Conservation (phyloP, 2,888 invertebrate species). For the Volucella inflata region DNA sequence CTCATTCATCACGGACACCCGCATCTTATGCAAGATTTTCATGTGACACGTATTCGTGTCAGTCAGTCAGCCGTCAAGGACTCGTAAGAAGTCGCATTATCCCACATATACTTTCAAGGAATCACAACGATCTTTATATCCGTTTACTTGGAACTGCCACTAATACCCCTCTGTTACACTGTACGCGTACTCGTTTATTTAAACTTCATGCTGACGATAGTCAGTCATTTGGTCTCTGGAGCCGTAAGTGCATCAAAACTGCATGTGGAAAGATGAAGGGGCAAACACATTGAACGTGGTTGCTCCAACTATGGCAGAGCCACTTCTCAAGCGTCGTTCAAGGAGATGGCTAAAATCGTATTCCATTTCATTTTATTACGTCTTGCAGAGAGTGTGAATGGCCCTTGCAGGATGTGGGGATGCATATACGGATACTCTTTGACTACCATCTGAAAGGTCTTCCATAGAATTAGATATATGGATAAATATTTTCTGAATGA, state of each 20-base stretch:
- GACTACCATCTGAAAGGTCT: conserved; percentile 8
- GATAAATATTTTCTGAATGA: conserved; percentile 43
- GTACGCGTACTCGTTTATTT: conserved; percentile 1
- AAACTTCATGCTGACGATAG: conserved; percentile 6
- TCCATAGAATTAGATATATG: conserved; percentile 31
- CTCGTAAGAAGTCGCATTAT: conserved; percentile 18
- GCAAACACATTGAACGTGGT: conserved; percentile 57
- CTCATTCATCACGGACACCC: conserved; percentile 57
- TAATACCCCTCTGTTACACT: too few species aligned
- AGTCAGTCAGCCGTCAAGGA: conserved; percentile 48
- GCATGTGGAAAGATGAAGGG: neutral
- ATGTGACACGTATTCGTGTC: conserved; percentile 70
- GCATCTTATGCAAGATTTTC: conserved; percentile 63
- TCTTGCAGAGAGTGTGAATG: neutral
- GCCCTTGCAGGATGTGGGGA: conserved; percentile 15
- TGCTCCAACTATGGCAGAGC: conserved; percentile 5
- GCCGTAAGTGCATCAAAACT: conserved; percentile 8
- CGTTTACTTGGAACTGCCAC: neutral
- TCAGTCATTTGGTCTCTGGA: neutral
- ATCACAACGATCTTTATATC: neutral
- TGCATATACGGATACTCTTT: conserved; percentile 21
- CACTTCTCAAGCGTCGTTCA: conserved; percentile 46
- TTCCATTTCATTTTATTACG: conserved; percentile 69
- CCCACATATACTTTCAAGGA: neutral
- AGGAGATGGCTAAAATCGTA: conserved; percentile 62